Percentiles rank a stretch among this genome's conserved stretches.
These are phyloP conservation scores for Psittacara wagleri DNA, from an alignment of 2,113 vertebrate species.

Conservation along the genomic window DNA sequence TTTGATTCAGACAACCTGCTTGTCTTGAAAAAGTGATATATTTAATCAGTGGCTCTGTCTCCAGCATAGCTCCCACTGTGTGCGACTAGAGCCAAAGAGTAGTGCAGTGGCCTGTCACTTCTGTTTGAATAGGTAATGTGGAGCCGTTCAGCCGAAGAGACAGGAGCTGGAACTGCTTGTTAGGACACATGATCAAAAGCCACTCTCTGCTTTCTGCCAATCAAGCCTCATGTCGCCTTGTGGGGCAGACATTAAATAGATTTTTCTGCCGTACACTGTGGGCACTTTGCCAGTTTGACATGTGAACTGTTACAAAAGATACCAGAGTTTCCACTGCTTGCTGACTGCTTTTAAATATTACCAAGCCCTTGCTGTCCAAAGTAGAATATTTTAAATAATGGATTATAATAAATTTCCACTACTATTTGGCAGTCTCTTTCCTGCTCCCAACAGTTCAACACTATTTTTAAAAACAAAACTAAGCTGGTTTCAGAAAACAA, in stretches of 20 bases:
- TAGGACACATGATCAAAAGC: constrained; percentile 98
- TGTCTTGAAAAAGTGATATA: constrained; percentile 84
- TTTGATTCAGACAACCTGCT: constrained; percentile 87
- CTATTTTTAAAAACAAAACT: constrained; percentile 30
- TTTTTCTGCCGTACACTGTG: constrained; percentile 82
- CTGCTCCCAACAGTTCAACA: constrained; percentile 48
- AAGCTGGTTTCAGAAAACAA: constrained; percentile 48
- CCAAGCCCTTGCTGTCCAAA: constrained; percentile 68
- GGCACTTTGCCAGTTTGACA: constrained; percentile 91
- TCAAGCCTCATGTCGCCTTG: constrained; percentile 92
- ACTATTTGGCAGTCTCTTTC: constrained; percentile 40
- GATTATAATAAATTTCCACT: constrained; percentile 71
- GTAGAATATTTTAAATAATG: constrained; percentile 74
- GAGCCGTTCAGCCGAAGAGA: constrained; percentile 91
- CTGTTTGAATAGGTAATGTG: constrained; percentile 97
- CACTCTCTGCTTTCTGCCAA: constrained; percentile 92
- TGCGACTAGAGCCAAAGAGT: constrained; percentile 84
- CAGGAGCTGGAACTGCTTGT: constrained; percentile 96
- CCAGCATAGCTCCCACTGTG: constrained; percentile 79
- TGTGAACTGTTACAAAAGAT: constrained; percentile 89
- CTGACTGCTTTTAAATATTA: constrained; percentile 80
- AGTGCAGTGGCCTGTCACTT: constrained; percentile 91
- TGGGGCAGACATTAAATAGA: constrained; percentile 95
- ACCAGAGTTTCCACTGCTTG: constrained; percentile 78
- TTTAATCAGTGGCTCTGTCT: constrained; percentile 83